Evolutionary conservation across 53 echinoderm and acorn worm genomes (phyloP), one percentile per base, ranked within the genome.

Genomic region (Antedon mediterranea): DNA sequence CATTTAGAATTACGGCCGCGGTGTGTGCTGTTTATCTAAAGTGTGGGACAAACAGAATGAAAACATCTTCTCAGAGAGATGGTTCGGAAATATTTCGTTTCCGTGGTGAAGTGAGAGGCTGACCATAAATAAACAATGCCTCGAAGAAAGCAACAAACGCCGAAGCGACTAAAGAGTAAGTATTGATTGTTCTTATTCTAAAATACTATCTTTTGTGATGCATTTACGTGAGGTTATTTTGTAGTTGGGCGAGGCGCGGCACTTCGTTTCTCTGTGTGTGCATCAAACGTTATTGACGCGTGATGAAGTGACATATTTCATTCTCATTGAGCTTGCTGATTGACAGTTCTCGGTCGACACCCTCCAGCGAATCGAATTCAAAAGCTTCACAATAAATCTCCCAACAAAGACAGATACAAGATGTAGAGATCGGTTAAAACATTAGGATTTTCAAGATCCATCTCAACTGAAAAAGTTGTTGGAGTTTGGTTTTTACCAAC

Each of bases 341-440:
- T 90, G 91, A 90, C 91, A 82, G 85, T 88, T 90, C 91, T 90
- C 91, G 91, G 91, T 90, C 91, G 83, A 88, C 91, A 90, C 91
- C 90, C 91, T 87, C 78, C 57, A 57, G 57, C 57, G 57, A 57
- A 11, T 57, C 57, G 57, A 57, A 57, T 57, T 57, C 57, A 18
- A 57, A 57, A 57, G 57, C 57, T 57, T 23, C 14, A 57, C 57
- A 57, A 57, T 57, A 57, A 57, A 57, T 57, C 57, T 57, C 57
- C 11, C 37, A 57, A 57, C 57, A 57, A 57, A 57, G 57, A 57
- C 57, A 57, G 57, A 57, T 37, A 37, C 57, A 57, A 57, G 57
- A 13, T 7, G 13, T 41, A 7, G 41, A 41, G 41, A 8, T 57
- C 57, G 20, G 57, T 57, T 11, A 57, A 18, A 57, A 57, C 57